Evolutionary conservation across 2,113 vertebrate genomes (phyloP).

Genomic region (Cryptoleucopteryx plumbea): DNA sequence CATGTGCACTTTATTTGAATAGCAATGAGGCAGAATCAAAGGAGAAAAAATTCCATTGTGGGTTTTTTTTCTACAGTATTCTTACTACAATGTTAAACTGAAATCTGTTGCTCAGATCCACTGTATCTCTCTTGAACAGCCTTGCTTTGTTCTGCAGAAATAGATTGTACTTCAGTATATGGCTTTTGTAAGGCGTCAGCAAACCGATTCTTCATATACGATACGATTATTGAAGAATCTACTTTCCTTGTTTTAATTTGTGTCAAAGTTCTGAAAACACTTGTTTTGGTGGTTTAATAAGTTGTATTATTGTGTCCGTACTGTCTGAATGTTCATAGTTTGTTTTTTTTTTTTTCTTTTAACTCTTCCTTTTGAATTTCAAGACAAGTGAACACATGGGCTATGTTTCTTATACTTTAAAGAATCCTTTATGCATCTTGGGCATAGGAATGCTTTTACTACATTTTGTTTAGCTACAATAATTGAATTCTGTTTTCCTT

Average conservation of each 20-base stretch:
- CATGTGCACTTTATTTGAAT: constrained; percentile 1
- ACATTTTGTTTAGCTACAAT: background rate
- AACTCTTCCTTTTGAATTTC: background rate
- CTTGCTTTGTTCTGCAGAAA: background rate
- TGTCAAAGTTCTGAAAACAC: background rate
- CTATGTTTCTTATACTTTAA: background rate
- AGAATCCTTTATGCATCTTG: background rate
- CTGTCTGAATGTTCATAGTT: background rate
- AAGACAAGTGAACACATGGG: background rate
- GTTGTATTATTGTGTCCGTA: rapidly evolving
- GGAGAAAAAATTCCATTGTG: background rate
- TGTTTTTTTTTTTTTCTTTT: background rate
- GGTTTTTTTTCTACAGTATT: background rate
- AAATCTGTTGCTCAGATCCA: background rate
- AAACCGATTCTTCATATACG: background rate
- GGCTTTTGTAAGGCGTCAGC: background rate
- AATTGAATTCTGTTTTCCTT: background rate
- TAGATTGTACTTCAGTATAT: background rate
- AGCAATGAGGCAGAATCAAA: background rate
- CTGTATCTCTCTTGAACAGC: background rate
- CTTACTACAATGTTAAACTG: background rate
- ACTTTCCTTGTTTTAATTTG: background rate
- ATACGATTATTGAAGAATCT: background rate
- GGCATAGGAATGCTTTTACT: background rate
- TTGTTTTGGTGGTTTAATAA: background rate